Base-by-base conservation (phyloP, 1,140 invertebrate genomes). In the Mylabris phalerata region DNA sequence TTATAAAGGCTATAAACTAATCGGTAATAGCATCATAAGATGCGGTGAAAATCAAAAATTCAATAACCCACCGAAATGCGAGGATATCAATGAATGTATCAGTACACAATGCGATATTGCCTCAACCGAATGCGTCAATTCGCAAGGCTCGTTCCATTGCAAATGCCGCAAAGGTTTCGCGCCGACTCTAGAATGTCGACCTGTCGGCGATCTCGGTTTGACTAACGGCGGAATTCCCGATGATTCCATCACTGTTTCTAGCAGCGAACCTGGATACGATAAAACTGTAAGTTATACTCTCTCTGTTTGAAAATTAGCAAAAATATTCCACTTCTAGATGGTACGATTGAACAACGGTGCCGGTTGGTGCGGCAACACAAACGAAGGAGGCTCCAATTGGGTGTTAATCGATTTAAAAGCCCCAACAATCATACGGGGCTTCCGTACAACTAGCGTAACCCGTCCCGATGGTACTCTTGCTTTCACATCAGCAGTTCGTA, bases 71-170 rank as follows among this genome's bases (percentile, higher is more conserved):
- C 92, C 93, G 3, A 86, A 81, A 54, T 95, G 92, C 68, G 88
- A 92, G 80, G 94, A 97, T 75, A 87, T 96, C 40, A 94, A 98
- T 67, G 95, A 98, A 77, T 98, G 95, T 75, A 79, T 82, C 1
- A 88, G 83, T 43, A 89, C 88, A 64, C 90, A 93, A 71, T 95
- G 93, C 76, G 94, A 95, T 75, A 77, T 87, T 13, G 89, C 88
- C 3, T 95, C 90, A 3, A 95, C 94, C 1, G 87, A 93, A 74
- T 98, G 95, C 74, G 85, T 88, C 48, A 98, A 98, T 70, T 87
- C 87, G 19, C 84, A 88, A 40, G 95, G 95, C 48, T 90, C 92
- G 24, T 97, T 96, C 76, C 87, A 86, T 55, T 98, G 95, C 70
- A 90, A 92, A 66, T 98, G 95, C 67, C 82, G 86, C 62, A 70